Evolutionary conservation across 2,888 invertebrate genomes (phyloP), one percentile per base, ranked within the genome.

Genomic region (Scaptomyza caliginosa): DNA sequence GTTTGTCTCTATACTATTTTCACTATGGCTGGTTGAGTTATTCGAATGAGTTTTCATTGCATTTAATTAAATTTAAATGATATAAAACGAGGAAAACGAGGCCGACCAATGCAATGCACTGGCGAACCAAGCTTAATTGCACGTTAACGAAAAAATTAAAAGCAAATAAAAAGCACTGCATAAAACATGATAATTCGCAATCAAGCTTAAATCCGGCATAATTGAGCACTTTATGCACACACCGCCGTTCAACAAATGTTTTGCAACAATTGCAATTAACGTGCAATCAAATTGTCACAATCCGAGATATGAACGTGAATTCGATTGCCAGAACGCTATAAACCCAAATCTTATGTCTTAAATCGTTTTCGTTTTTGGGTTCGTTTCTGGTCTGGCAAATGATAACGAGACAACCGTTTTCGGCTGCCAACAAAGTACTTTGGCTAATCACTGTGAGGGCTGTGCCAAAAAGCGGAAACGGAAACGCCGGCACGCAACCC

Each of bases 1-100:
- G 74, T 81, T 86, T 81, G 73, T 74, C 59, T 86, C 84, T 86
- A 83, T 84, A 67, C 86, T 81, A 86, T 81, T 81, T 32, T 86
- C 86, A 81, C 86, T 81, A 86, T 81, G 84, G 86, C 81, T 86
- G 81, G 86, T 74, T 77, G 74, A 70, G 51, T 81, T 79, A 71
- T 77, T 48, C 72, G 68, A 68, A 62, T 66, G 72, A 62, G 58
- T 77, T 72, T 72, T 55, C 77, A 69, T 85, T 68, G 83, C 86
- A 74, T 77, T 83, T 79, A 82, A 83, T 83, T 87, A 66, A 78
- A 82, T 87, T 85, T 70, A 74, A 77, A 77, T 70, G 67, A 65
- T 55, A 65, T 55, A 36, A 50, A 54, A 63, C 40, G 68, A 39
- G 55, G 38, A 36, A 40, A 65, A 26, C 13, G 49, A 26, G 40